Evolutionary conservation across 2,888 invertebrate genomes (phyloP).

Genomic region (Prosapia bicincta): DNA sequence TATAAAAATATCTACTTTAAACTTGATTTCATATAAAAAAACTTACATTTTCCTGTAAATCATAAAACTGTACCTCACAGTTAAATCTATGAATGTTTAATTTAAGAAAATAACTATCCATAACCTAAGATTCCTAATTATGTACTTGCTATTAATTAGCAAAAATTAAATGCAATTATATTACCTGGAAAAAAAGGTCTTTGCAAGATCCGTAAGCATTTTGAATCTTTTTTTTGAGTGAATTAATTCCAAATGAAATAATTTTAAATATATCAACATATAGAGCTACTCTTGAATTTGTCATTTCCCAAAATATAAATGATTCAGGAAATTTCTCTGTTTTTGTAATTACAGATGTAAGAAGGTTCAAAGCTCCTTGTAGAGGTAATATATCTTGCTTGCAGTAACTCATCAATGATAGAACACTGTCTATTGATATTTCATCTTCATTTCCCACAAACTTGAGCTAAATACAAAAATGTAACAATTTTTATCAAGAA

Average conservation of each 20-base stretch:
- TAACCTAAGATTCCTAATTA: no score
- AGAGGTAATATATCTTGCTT: not conserved
- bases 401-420: not conserved
- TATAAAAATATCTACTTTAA: no score
- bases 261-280: slow-evolving; percentile 11
- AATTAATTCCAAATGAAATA: not conserved
- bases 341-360: slow-evolving; percentile 3
- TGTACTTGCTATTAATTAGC: no score
- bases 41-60: no score
- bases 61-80: no score
- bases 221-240: slow-evolving; percentile 2
- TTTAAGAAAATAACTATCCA: no score
- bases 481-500: no score
- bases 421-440: not conserved
- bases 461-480: not conserved
- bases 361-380: slow-evolving; percentile 10
- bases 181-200: not conserved
- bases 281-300: not conserved
- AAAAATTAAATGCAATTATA: no score
- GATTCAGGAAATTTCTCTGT: not conserved
- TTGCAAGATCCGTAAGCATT: slow-evolving; percentile 4
- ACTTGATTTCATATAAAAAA: no score
- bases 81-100: no score
- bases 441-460: not conserved
- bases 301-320: not conserved